Percentiles rank a stretch among this genome's conserved stretches.
Conservation (phyloP, 2,113 vertebrate genomes). For the Neodon shergylaensis region DNA sequence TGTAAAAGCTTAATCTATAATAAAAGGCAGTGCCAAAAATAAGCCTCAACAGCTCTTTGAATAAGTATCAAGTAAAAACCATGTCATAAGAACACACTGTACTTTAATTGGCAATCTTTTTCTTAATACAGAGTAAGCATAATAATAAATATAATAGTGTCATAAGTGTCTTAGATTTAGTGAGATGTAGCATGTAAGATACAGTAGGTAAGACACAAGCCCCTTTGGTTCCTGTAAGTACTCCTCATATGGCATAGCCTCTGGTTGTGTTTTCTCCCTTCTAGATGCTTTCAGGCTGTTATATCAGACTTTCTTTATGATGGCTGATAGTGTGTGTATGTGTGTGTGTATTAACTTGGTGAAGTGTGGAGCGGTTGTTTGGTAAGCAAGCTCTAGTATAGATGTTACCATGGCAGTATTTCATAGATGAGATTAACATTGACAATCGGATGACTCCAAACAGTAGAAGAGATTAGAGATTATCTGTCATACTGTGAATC, state of each 20-base stretch:
- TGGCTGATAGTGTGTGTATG: not conserved
- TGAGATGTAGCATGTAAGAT: not conserved
- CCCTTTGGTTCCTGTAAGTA: not conserved
- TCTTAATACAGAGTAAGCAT: not conserved
- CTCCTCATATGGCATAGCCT: not conserved
- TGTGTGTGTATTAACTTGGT: not conserved
- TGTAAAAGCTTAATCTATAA: not conserved
- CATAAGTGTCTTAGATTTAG: not conserved
- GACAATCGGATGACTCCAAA: not conserved
- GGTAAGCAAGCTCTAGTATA: not conserved
- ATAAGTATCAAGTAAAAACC: conserved; percentile 58
- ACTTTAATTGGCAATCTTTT: not conserved
- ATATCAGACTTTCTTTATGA: not conserved
- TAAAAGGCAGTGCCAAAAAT: conserved; percentile 1
- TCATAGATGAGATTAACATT: not conserved
- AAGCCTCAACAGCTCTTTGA: not conserved
- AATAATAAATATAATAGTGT: not conserved
- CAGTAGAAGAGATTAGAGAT: not conserved
- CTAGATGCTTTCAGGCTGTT: not conserved
- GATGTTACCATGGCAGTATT: not conserved
- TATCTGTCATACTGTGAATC: not conserved
- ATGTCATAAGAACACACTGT: not conserved
- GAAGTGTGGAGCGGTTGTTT: not conserved
- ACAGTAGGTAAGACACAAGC: not conserved
- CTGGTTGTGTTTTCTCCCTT: not conserved